These are phyloP conservation scores for Anguilla megastoma DNA, from an alignment of 2,797 vertebrate species.

Conservation along the genomic window DNA sequence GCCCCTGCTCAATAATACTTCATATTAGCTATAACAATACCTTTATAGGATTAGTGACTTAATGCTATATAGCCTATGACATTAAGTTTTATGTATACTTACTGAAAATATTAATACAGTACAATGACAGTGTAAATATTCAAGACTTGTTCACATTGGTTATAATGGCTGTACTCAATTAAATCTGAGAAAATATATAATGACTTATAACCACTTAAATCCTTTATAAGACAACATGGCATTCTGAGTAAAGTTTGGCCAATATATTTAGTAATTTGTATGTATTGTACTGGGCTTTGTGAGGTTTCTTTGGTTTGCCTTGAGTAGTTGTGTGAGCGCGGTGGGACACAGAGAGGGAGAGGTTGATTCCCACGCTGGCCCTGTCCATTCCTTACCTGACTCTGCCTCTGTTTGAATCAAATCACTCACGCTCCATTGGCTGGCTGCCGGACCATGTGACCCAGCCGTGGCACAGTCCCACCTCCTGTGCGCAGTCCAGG, in stretches of 20 bases:
- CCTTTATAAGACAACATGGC: not conserved
- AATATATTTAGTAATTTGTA: slow-evolving; percentile 21
- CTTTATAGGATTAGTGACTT: too few species aligned
- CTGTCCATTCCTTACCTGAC: slow-evolving; percentile 66
- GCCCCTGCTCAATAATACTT: too few species aligned
- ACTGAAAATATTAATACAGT: not conserved
- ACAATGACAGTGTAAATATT: not conserved
- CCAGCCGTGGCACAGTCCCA: slow-evolving; percentile 53
- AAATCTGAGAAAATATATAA: not conserved
- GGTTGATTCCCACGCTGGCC: slow-evolving; percentile 66
- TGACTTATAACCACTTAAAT: slow-evolving; percentile 1
- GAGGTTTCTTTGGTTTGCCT: slow-evolving; percentile 6
- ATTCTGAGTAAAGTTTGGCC: not conserved
- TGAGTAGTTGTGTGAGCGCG: slow-evolving; percentile 14
- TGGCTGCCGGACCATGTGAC: slow-evolving; percentile 66
- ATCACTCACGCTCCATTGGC: slow-evolving; percentile 69
- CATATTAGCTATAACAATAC: too few species aligned
- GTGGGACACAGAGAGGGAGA: slow-evolving; percentile 33
- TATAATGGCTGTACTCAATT: not conserved
- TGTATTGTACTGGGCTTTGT: slow-evolving; percentile 29
- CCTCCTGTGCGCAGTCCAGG: slow-evolving; percentile 65
- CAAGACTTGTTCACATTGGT: not conserved
- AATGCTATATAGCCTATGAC: not conserved
- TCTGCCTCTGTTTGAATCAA: slow-evolving; percentile 73
- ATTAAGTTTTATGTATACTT: not conserved